Evolutionary conservation across 2,113 vertebrate species (phyloP).

Genomic region (Engystomops pustulosus): DNA sequence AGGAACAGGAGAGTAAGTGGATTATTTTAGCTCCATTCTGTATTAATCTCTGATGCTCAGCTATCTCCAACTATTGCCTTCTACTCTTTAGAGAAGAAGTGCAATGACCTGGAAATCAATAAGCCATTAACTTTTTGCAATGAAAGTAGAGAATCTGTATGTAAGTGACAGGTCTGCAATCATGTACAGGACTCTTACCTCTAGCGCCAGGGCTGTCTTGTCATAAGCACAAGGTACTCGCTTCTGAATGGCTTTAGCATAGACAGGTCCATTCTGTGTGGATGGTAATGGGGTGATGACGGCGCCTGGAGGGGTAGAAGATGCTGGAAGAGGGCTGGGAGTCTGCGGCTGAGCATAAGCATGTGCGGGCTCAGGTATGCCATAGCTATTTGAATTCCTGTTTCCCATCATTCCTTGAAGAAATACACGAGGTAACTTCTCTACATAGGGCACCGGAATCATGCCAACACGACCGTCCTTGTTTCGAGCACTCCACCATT

Average conservation of each 20-base stretch:
- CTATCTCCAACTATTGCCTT: background rate
- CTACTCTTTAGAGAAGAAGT: background rate
- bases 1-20: too few relatives aligned
- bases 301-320: constrained; percentile 81
- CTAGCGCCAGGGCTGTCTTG: constrained; percentile 94
- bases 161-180: background rate
- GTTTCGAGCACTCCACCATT: constrained; percentile 99
- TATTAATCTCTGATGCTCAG: too few relatives aligned
- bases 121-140: constrained; percentile 6
- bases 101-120: background rate
- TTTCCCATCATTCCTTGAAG: constrained; percentile 81
- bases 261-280: constrained; percentile 94
- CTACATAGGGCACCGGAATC: constrained; percentile 98
- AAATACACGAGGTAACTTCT: constrained; percentile 87
- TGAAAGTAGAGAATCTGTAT: background rate
- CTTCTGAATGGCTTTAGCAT: constrained; percentile 97
- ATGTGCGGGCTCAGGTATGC: constrained; percentile 95
- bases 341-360: constrained; percentile 93
- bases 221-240: constrained; percentile 97
- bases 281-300: constrained; percentile 87
- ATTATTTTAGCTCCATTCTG: too few relatives aligned
- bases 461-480: constrained; percentile 94
- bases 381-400: constrained; percentile 96
- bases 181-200: constrained; percentile 76
- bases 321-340: constrained; percentile 84